Evolutionary conservation across 2,888 invertebrate species (phyloP).

Genomic region (Trissolcus brochymenae): DNA sequence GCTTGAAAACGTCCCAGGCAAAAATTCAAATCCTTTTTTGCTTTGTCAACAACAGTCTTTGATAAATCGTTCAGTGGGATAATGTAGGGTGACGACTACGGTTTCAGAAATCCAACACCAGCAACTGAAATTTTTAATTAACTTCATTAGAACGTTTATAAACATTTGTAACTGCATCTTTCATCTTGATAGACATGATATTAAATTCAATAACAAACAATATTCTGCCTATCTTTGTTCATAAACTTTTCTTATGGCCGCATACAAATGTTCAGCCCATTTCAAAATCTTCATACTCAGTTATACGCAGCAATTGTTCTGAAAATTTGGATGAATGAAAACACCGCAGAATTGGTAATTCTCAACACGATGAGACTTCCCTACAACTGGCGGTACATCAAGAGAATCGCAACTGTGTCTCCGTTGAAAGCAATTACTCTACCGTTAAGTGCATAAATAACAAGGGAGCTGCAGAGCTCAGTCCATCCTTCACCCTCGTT

Average conservation of each 20-base stretch:
- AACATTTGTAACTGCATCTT: too few species aligned
- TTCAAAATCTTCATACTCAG: too few species aligned
- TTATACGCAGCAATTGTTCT: neutral
- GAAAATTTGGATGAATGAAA: constrained; percentile 32
- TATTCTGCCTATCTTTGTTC: too few species aligned
- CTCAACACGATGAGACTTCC: constrained; percentile 33
- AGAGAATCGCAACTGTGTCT: constrained; percentile 46
- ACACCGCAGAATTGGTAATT: constrained; percentile 37
- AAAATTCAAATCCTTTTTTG: constrained; percentile 54
- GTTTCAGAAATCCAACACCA: too few species aligned
- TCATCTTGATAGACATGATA: too few species aligned
- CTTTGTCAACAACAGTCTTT: constrained; percentile 17
- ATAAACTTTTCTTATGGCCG: too few species aligned
- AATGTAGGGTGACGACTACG: too few species aligned
- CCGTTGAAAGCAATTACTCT: constrained; percentile 52
- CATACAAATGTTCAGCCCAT: too few species aligned
- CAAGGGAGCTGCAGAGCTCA: constrained; percentile 29
- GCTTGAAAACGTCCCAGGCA: constrained; percentile 23
- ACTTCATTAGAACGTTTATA: too few species aligned
- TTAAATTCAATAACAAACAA: too few species aligned
- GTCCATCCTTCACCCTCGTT: constrained; percentile 19
- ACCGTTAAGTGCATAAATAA: constrained; percentile 48
- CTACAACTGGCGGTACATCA: constrained; percentile 45
- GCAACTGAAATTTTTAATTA: too few species aligned
- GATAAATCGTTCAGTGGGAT: constrained; percentile 25